Evolutionary conservation across 2,113 vertebrate species (phyloP).

Genomic region (Nannobrachium achirus): DNA sequence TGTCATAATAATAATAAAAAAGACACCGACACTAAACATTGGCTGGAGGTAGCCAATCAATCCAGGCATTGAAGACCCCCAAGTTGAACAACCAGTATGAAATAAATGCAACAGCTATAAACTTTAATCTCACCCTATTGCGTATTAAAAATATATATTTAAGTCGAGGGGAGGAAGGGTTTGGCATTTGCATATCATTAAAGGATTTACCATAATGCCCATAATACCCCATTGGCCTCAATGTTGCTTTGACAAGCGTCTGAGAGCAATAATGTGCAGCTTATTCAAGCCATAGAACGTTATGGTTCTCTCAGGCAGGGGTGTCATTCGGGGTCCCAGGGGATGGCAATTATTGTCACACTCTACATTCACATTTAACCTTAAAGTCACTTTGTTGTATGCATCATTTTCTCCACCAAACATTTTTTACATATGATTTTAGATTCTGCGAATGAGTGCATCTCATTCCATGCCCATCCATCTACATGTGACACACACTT

Average conservation of each 20-base stretch:
- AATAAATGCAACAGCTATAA: slow-evolving; percentile 43
- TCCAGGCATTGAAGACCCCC: slow-evolving; percentile 4
- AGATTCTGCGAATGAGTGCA: no score
- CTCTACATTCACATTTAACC: no score
- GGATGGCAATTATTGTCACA: no score
- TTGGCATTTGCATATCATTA: not conserved
- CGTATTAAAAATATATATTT: slow-evolving; percentile 7
- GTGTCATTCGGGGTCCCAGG: no score
- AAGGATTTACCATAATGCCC: slow-evolving; percentile 68
- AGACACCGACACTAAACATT: not conserved
- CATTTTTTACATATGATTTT: no score
- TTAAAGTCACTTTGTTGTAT: no score
- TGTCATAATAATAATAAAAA: slow-evolving; percentile 10
- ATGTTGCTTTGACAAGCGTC: slow-evolving; percentile 64
- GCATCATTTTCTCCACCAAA: no score
- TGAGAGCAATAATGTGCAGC: slow-evolving; percentile 49
- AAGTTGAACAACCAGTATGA: slow-evolving; percentile 39
- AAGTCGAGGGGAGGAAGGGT: no score
- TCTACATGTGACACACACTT: no score
- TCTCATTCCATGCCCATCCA: no score
- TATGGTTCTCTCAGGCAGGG: slow-evolving; percentile 10
- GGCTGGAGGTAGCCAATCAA: slow-evolving; percentile 1
- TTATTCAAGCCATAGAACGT: slow-evolving; percentile 28
- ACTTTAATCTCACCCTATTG: slow-evolving; percentile 62
- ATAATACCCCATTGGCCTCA: slow-evolving; percentile 75